These are phyloP conservation scores for Cossypha niveicapilla DNA, from an alignment of 2,797 vertebrate species.

Conservation along the genomic window DNA sequence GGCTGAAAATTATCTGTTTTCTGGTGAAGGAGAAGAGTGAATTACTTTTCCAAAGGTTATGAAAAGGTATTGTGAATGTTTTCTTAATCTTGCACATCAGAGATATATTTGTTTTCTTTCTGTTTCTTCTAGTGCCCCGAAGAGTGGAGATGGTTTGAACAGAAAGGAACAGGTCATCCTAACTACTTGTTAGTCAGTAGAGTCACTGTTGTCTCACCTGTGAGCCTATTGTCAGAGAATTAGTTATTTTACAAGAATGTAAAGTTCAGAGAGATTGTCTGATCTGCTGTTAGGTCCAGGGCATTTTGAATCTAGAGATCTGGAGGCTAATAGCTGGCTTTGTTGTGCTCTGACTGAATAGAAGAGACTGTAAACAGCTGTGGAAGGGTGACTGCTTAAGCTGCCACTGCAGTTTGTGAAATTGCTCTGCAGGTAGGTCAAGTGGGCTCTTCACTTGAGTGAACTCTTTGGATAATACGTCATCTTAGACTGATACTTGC, in stretches of 20 bases:
- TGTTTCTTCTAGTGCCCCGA: neutral
- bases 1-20: neutral
- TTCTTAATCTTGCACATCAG: neutral
- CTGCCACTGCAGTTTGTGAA: neutral
- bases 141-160: neutral
- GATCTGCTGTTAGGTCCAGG: neutral
- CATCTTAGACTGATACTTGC: neutral
- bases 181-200: neutral
- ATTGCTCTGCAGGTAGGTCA: neutral
- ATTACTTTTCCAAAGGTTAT: neutral
- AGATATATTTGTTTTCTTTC: neutral
- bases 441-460: conserved; percentile 18
- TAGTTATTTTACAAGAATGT: neutral
- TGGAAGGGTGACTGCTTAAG: neutral
- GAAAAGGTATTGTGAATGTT: neutral
- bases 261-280: neutral
- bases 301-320: neutral
- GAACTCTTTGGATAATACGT: neutral
- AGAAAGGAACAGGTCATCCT: neutral
- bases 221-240: neutral
- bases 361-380: neutral
- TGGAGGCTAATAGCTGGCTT: neutral
- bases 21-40: neutral
- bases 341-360: neutral
- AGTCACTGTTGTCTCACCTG: neutral